Conservation (phyloP, 2,888 invertebrate genomes). For the Nowickia ferox region DNA sequence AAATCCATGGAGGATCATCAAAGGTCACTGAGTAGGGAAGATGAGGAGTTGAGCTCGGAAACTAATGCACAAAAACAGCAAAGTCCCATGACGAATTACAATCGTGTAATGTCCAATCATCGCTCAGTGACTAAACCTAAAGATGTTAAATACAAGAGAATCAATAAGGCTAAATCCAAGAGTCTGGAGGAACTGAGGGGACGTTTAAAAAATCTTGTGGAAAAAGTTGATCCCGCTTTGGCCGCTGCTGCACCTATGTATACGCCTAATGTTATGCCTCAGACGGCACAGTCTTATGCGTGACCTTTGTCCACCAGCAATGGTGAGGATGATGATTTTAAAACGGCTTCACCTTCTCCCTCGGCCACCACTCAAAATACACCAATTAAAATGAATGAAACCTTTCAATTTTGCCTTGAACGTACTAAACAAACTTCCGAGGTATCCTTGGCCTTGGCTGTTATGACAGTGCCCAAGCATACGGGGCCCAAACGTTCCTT, state of each 20-base stretch:
- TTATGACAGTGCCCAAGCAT: constrained; percentile 71
- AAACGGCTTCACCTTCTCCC: constrained; percentile 46
- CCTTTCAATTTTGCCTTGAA: constrained; percentile 39
- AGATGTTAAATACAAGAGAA: constrained; percentile 95
- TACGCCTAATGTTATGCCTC: constrained; percentile 79
- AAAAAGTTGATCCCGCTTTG: constrained; percentile 85
- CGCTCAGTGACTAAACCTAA: constrained; percentile 95
- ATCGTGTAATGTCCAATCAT: constrained; percentile 95
- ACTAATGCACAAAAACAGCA: constrained; percentile 81
- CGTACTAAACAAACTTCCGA: constrained; percentile 63
- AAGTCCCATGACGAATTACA: constrained; percentile 87
- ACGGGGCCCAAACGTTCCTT: constrained; percentile 78
- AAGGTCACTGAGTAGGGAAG: constrained; percentile 46
- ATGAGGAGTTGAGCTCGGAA: constrained; percentile 44
- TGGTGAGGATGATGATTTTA: constrained; percentile 58
- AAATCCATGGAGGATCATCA: constrained; percentile 60
- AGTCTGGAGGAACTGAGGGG: constrained; percentile 93
- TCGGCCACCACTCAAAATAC: constrained; percentile 63
- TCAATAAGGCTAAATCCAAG: constrained; percentile 95
- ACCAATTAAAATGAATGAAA: constrained; percentile 55
- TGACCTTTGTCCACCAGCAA: constrained; percentile 81
- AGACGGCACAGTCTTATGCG: constrained; percentile 86
- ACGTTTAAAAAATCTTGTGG: constrained; percentile 92
- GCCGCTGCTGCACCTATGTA: constrained; percentile 58
- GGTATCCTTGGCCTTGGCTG: constrained; percentile 70